phyloP scores from a whole-genome alignment of 1,140 invertebrate species.

The Acromyrmex charruanus region DNA sequence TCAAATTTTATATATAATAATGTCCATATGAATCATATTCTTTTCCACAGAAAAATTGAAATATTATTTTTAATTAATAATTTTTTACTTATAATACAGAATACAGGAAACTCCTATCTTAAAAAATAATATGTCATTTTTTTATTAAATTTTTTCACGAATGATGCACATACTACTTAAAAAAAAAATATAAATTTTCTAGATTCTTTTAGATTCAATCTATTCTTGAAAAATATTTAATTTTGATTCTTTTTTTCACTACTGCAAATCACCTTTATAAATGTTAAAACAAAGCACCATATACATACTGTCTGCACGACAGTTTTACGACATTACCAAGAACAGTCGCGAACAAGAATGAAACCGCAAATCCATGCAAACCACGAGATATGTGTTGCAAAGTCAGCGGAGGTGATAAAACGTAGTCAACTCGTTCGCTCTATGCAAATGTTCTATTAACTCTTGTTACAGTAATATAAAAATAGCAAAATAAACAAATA shows the following conservation, averaged over 20 bases:
- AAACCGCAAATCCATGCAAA: slow-evolving; percentile 65
- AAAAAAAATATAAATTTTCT: background rate
- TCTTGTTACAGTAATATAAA: background rate
- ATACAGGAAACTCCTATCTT: background rate
- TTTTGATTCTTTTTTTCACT: background rate
- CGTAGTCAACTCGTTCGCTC: background rate
- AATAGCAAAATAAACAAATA: background rate
- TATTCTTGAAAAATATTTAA: background rate
- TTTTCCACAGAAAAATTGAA: no score
- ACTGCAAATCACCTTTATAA: background rate
- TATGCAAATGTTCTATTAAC: background rate
- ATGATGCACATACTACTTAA: background rate
- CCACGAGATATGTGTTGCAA: slow-evolving; percentile 61
- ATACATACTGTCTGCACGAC: slow-evolving; percentile 1
- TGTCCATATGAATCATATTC: no score
- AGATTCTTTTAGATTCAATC: background rate
- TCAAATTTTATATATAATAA: no score
- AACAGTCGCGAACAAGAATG: slow-evolving; percentile 1
- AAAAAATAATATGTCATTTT: background rate
- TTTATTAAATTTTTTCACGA: background rate
- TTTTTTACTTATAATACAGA: background rate
- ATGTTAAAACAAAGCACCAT: slow-evolving; percentile 29
- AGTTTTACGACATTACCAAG: slow-evolving; percentile 38
- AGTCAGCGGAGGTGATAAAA: slow-evolving; percentile 35
- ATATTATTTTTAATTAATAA: background rate